Percentiles rank a stretch among this genome's conserved stretches.
Conservation (phyloP, 92 coral and sea anemone genomes). For the Ricordea florida region DNA sequence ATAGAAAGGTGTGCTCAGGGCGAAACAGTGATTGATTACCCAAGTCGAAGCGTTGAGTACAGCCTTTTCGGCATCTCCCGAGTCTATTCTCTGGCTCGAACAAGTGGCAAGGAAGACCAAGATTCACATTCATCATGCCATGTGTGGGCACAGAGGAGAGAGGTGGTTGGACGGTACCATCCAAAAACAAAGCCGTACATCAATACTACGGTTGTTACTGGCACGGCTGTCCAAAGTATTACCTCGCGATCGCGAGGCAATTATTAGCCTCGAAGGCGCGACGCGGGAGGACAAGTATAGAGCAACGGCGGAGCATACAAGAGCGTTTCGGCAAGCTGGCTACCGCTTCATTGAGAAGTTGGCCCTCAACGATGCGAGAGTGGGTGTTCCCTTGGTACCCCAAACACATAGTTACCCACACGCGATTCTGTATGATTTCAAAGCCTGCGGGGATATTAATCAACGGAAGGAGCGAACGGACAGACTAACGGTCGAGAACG, state of each 20-base stretch:
- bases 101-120: neutral
- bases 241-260: too few relatives aligned
- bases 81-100: neutral
- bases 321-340: too few relatives aligned
- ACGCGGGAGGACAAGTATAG: too few relatives aligned
- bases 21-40: neutral
- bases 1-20: neutral
- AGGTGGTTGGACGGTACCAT: neutral
- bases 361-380: neutral
- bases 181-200: too few relatives aligned
- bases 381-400: neutral
- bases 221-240: slow-evolving; percentile 23
- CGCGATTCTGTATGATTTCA: too few relatives aligned
- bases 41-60: neutral
- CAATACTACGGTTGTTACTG: slow-evolving; percentile 25
- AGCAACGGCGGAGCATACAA: too few relatives aligned
- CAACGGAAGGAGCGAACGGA: neutral
- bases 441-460: neutral
- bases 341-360: too few relatives aligned
- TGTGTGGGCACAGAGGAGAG: neutral
- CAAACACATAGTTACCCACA: slow-evolving; percentile 14
- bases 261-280: too few relatives aligned
- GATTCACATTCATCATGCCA: neutral
- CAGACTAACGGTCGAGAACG: neutral
- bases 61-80: neutral